Evolutionary conservation across 2,888 invertebrate genomes (phyloP).

Genomic region (Dryobotodes eremita): DNA sequence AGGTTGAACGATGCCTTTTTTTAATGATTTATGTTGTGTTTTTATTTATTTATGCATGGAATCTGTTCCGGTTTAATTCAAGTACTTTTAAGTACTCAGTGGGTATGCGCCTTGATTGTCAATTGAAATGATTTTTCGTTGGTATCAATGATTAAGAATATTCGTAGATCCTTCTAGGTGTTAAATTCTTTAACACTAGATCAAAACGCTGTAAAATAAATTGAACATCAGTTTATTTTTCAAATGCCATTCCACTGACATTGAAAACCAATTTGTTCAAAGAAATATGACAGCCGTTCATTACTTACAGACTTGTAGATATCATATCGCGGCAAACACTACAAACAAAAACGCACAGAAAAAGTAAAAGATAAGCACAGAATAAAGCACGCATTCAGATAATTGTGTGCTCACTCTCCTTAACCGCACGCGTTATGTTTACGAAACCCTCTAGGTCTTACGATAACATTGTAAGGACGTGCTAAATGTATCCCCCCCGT

Average conservation of each 20-base stretch:
- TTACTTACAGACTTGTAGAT: constrained; percentile 27
- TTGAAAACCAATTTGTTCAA: constrained; percentile 18
- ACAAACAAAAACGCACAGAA: constrained; percentile 25
- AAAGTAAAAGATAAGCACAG: constrained; percentile 20
- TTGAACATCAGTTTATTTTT: neutral
- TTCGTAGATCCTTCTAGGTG: neutral
- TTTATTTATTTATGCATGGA: constrained; percentile 25
- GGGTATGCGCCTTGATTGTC: constrained; percentile 13
- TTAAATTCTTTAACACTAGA: constrained; percentile 1
- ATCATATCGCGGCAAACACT: constrained; percentile 38
- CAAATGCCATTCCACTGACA: neutral
- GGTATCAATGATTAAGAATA: neutral
- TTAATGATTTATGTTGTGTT: constrained; percentile 50
- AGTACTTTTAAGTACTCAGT: constrained; percentile 23
- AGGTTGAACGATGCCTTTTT: constrained; percentile 49
- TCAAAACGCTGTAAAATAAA: neutral
- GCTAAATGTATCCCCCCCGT: constrained; percentile 69
- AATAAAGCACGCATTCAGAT: constrained; percentile 49
- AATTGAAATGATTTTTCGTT: constrained; percentile 8
- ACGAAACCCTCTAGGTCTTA: constrained; percentile 64
- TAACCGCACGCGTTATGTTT: constrained; percentile 65
- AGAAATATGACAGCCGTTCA: constrained; percentile 30
- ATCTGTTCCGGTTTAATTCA: constrained; percentile 58
- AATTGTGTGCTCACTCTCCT: constrained; percentile 58
- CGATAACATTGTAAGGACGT: constrained; percentile 71